These are phyloP conservation scores for Athripsodes cinereus DNA, from an alignment of 2,888 invertebrate species.

Conservation along the genomic window DNA sequence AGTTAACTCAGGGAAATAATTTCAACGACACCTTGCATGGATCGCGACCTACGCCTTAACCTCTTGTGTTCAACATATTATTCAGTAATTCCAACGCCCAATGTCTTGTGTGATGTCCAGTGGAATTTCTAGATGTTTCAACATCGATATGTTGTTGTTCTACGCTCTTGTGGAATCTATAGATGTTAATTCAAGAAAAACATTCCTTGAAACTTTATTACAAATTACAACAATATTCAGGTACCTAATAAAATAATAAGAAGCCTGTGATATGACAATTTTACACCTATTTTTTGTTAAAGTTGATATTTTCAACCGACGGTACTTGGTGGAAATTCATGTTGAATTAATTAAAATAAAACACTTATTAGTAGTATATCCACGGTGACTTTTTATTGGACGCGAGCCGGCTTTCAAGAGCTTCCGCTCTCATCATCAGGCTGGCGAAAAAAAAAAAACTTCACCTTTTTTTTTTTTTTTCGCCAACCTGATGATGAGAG, in stretches of 20 bases:
- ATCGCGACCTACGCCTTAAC: constrained; percentile 1
- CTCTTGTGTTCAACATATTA: background rate
- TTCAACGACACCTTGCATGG: background rate
- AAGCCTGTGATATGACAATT: background rate
- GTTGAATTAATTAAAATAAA: too few species aligned
- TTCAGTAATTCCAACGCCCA: background rate
- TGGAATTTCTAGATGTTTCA: constrained; percentile 12
- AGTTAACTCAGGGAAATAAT: background rate
- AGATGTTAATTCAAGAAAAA: constrained; percentile 14
- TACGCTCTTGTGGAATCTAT: constrained; percentile 5
- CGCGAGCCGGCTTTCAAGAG: too few species aligned
- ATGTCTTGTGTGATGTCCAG: constrained; percentile 5
- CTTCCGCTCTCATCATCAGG: too few species aligned
- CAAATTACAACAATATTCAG: background rate
- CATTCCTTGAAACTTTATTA: constrained; percentile 10
- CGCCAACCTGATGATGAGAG: too few species aligned
- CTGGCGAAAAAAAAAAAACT: too few species aligned
- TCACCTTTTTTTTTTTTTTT: too few species aligned
- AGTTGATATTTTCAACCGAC: too few species aligned
- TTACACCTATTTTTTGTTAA: background rate
- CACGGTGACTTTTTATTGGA: too few species aligned
- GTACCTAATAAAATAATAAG: background rate
- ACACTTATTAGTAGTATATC: too few species aligned
- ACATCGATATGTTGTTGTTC: background rate
- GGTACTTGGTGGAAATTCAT: too few species aligned